Evolutionary conservation across 2,888 invertebrate species (phyloP).

Genomic region (Drosophila formosana): DNA sequence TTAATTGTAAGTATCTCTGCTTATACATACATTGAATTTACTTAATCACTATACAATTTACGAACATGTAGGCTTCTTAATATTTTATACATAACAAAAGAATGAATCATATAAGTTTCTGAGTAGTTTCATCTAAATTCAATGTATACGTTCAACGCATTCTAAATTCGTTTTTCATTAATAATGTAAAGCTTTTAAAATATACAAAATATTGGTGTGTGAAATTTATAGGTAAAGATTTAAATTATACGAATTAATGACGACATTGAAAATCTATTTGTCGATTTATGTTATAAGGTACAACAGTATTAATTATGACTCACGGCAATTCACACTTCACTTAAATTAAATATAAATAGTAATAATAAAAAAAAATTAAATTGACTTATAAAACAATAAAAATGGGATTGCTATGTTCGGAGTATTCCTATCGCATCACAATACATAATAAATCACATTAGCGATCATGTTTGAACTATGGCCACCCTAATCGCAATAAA

Average conservation of each 20-base stretch:
- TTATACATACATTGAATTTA: not conserved
- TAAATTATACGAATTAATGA: not conserved
- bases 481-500: not conserved
- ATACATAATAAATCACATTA: not conserved
- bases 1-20: conserved; percentile 34
- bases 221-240: not conserved
- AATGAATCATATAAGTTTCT: not conserved
- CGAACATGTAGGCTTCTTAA: not conserved
- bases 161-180: not conserved
- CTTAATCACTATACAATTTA: not conserved
- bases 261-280: not conserved
- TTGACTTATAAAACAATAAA: not conserved
- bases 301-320: conserved; percentile 4
- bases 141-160: conserved; percentile 11
- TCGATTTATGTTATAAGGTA: not conserved
- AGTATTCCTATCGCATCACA: not conserved
- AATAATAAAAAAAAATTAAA: not conserved
- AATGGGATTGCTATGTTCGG: not conserved
- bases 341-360: conserved; percentile 1
- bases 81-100: conserved; percentile 7
- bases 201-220: not conserved
- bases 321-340: not conserved
- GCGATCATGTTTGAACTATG: not conserved
- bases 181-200: not conserved
- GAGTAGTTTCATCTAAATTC: not conserved